Percentiles rank a stretch among this genome's conserved stretches.
Conservation (phyloP, 2,113 vertebrate species). For the Cephalophus harveyi region DNA sequence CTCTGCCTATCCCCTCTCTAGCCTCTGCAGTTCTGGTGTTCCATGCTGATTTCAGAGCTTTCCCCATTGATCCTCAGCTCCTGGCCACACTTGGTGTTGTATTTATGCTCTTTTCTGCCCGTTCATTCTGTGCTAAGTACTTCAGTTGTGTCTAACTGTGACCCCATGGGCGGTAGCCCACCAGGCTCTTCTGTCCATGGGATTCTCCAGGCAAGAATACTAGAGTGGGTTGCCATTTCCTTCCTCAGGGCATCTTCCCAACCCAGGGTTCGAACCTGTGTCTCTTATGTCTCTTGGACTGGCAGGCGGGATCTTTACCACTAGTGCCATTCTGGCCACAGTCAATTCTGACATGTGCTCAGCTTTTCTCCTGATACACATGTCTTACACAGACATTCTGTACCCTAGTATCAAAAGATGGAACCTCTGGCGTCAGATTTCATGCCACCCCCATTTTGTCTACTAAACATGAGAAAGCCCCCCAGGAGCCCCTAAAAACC, state of each 20-base stretch:
- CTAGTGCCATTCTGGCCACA: neutral
- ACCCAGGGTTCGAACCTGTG: neutral
- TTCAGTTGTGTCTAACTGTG: neutral
- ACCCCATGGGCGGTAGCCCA: neutral
- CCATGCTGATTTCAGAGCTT: neutral
- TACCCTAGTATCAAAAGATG: neutral
- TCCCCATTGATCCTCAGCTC: neutral
- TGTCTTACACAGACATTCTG: neutral
- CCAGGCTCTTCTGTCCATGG: neutral
- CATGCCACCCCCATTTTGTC: neutral
- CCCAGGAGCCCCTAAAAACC: neutral
- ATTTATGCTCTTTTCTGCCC: neutral
- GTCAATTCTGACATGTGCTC: neutral
- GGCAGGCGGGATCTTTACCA: neutral
- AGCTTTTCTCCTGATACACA: neutral
- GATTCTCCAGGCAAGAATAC: neutral
- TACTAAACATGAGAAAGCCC: neutral
- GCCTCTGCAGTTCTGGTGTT: accelerated
- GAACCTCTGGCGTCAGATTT: neutral
- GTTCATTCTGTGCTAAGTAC: neutral
- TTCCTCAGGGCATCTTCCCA: neutral
- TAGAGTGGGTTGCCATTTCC: neutral
- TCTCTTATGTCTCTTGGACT: neutral
- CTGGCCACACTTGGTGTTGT: neutral
- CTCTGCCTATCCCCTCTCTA: neutral